Conservation (phyloP, 2,797 vertebrate species). For the Sardinella longiceps region DNA sequence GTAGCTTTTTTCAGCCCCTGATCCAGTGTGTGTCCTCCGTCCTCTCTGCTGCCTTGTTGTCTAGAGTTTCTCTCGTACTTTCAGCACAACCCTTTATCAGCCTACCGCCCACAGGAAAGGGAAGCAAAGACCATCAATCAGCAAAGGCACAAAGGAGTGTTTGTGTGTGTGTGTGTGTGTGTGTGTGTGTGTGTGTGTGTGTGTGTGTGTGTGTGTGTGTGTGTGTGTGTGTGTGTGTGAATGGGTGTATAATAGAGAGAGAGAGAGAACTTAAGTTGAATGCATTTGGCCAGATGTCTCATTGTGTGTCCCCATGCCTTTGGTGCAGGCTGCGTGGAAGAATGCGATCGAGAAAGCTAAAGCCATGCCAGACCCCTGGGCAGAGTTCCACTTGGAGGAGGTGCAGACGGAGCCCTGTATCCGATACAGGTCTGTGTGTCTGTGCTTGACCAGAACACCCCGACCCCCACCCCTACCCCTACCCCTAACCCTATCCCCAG, state of each 20-base stretch:
- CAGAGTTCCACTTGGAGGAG: constrained; percentile 94
- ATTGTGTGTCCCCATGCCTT: constrained; percentile 30
- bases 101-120: constrained; percentile 28
- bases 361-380: constrained; percentile 97
- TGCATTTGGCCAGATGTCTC: not conserved
- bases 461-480: not conserved
- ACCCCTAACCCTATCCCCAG: not conserved
- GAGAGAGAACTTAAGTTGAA: not conserved
- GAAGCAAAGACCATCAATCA: constrained; percentile 13
- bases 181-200: not conserved
- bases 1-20: not conserved
- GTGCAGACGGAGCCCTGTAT: constrained; percentile 83
- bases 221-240: not conserved
- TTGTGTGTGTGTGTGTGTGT: not conserved
- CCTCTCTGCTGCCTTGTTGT: not conserved
- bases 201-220: not conserved
- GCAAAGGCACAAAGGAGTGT: not conserved
- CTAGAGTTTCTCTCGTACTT: not conserved
- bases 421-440: constrained; percentile 80
- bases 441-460: not conserved
- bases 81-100: not conserved
- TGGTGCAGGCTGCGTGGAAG: constrained; percentile 87
- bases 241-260: not conserved
- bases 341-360: constrained; percentile 93
- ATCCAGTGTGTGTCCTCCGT: not conserved